Evolutionary conservation across 1,140 invertebrate genomes (phyloP).

Genomic region (Drosophila ohnishii): DNA sequence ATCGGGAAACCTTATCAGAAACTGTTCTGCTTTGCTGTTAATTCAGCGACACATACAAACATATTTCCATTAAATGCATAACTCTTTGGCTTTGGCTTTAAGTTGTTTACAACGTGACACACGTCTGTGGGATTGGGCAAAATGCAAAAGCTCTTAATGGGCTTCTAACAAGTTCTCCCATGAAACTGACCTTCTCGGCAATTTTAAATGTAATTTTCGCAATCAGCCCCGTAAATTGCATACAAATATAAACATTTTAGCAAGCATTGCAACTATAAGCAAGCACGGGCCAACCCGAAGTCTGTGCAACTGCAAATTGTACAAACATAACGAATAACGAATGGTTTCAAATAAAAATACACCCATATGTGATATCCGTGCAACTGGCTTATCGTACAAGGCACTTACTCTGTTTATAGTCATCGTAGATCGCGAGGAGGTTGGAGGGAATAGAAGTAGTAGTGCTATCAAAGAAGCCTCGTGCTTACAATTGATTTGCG

Average conservation of each 20-base stretch:
- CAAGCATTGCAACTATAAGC: background rate
- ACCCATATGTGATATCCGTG: background rate
- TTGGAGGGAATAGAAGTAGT: background rate
- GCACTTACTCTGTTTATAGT: constrained; percentile 1
- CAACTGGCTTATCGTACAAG: constrained; percentile 11
- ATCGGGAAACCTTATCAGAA: constrained; percentile 13
- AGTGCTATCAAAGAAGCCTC: background rate
- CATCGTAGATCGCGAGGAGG: background rate
- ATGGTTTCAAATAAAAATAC: background rate
- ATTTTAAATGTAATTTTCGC: constrained; percentile 19
- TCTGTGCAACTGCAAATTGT: background rate
- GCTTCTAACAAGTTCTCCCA: constrained; percentile 27
- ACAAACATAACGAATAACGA: background rate
- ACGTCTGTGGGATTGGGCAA: background rate
- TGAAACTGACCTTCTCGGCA: constrained; percentile 20
- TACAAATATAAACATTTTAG: constrained; percentile 1
- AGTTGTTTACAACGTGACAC: constrained; percentile 4
- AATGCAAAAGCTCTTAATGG: constrained; percentile 15
- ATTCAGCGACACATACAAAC: constrained; percentile 7
- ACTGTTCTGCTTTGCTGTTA: background rate
- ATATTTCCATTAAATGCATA: constrained; percentile 17
- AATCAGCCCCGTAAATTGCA: constrained; percentile 1
- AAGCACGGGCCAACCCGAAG: background rate
- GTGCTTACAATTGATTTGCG: constrained; percentile 5
- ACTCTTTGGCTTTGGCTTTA: constrained; percentile 1